These are phyloP conservation scores for Papilio gigon DNA, from an alignment of 2,888 invertebrate species.

Conservation along the genomic window DNA sequence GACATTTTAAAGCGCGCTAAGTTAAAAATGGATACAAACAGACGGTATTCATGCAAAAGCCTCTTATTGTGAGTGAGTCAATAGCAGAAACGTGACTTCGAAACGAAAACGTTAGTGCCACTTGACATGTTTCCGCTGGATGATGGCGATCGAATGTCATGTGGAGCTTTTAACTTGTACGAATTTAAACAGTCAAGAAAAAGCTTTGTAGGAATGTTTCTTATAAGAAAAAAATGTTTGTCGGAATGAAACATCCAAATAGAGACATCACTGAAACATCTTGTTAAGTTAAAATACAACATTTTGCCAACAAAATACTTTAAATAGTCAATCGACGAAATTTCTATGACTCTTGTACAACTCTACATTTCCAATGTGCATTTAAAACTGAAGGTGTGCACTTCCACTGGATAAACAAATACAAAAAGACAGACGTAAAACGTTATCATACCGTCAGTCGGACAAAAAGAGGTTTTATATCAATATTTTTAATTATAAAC, in stretches of 20 bases:
- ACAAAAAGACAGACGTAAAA: too few relatives aligned
- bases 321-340: too few relatives aligned
- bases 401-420: too few relatives aligned
- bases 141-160: conserved; percentile 30
- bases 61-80: conserved; percentile 20
- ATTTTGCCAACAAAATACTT: too few relatives aligned
- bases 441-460: too few relatives aligned
- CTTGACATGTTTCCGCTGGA: conserved; percentile 36
- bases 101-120: conserved; percentile 29
- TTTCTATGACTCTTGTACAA: too few relatives aligned
- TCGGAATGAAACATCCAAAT: too few relatives aligned
- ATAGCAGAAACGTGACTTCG: conserved; percentile 38
- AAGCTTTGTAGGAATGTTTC: not conserved
- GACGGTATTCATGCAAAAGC: conserved; percentile 19
- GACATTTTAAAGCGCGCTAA: conserved; percentile 4
- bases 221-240: not conserved
- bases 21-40: conserved; percentile 24
- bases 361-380: too few relatives aligned
- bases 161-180: conserved; percentile 16
- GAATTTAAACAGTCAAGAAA: conserved; percentile 24
- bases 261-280: too few relatives aligned
- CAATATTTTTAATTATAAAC: not conserved
- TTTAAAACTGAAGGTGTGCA: too few relatives aligned
- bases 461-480: not conserved
- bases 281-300: too few relatives aligned